Evolutionary conservation across 2,797 vertebrate genomes (phyloP).

Genomic region (Halcyon leucocephala): DNA sequence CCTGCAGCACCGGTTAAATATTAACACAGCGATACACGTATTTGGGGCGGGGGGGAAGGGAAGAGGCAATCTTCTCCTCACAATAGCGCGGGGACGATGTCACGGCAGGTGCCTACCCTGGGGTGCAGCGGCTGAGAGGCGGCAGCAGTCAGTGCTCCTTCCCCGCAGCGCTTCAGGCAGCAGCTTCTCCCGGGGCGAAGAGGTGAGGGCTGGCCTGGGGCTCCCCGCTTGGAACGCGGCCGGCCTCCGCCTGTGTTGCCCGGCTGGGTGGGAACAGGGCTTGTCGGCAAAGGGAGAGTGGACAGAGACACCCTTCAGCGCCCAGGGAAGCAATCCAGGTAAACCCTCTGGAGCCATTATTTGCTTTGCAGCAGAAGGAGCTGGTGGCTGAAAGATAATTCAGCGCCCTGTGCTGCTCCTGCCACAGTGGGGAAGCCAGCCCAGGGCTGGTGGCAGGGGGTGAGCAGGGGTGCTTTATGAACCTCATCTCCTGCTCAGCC

Average conservation of each 20-base stretch:
- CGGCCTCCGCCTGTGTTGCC: not conserved
- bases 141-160: not conserved
- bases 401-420: not conserved
- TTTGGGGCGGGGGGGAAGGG: not conserved
- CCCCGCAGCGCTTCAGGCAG: not conserved
- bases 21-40: conserved; percentile 2
- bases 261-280: not conserved
- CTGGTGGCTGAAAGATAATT: not conserved
- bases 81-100: not conserved
- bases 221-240: fast-evolving
- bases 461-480: fast-evolving
- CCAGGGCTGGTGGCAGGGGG: fast-evolving
- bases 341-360: not conserved
- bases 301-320: not conserved
- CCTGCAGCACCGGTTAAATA: conserved; percentile 40
- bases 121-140: not conserved
- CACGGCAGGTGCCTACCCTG: not conserved
- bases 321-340: not conserved
- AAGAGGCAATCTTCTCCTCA: not conserved
- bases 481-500: fast-evolving
- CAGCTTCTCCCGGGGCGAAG: fast-evolving
- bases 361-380: not conserved
- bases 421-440: not conserved
- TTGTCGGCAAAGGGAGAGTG: not conserved
- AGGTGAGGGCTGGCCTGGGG: not conserved